Conservation (phyloP, 2,797 vertebrate genomes). For the Alosa sapidissima region DNA sequence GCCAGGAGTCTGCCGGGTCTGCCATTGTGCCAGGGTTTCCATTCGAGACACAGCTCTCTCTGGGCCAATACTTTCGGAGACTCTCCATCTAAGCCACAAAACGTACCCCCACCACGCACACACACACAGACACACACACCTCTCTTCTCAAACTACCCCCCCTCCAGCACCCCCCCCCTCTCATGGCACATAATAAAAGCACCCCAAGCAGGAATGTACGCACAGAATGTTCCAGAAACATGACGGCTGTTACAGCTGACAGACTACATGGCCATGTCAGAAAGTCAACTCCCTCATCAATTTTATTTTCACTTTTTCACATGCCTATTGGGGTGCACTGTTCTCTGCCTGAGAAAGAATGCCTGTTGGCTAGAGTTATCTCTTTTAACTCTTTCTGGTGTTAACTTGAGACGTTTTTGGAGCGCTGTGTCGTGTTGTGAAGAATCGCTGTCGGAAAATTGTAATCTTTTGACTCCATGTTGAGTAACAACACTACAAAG, state of each 20-base stretch:
- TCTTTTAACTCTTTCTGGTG: background rate
- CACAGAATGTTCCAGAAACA: slow-evolving; percentile 1
- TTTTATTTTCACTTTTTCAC: background rate
- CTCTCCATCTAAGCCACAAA: background rate
- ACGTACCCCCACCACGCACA: background rate
- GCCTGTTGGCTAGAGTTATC: background rate
- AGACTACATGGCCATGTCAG: background rate
- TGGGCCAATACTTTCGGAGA: background rate
- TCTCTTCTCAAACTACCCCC: background rate
- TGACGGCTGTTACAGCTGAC: slow-evolving; percentile 4
- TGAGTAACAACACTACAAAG: background rate
- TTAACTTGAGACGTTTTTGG: background rate
- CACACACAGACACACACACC: background rate
- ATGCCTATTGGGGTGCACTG: background rate
- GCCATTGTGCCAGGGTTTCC: background rate
- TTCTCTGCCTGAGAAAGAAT: background rate
- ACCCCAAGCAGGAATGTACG: background rate
- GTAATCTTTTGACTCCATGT: background rate
- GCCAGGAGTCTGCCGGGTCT: background rate
- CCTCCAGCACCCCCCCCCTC: background rate
- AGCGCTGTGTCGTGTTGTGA: background rate
- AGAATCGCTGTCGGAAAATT: background rate
- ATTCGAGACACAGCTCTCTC: background rate
- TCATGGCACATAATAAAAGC: background rate
- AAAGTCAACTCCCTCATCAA: background rate